Conservation (phyloP, 2,797 vertebrate genomes). For the Tapirus indicus region DNA sequence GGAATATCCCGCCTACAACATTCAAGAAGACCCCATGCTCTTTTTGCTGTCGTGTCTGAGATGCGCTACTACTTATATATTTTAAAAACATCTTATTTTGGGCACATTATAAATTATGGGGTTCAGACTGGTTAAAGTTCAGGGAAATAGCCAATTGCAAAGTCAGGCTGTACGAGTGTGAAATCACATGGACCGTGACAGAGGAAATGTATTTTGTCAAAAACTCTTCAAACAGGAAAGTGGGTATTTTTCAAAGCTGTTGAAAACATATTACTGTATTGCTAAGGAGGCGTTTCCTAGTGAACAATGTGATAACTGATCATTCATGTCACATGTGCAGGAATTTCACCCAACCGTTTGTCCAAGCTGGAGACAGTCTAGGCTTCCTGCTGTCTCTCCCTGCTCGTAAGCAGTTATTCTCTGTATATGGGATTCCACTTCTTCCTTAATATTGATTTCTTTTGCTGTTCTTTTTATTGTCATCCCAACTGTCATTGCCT, state of each 20-base stretch:
- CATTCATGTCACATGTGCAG: neutral
- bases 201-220: neutral
- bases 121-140: neutral
- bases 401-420: neutral
- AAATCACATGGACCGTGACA: neutral
- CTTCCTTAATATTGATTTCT: neutral
- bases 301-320: neutral
- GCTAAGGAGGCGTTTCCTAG: neutral
- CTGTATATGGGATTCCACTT: neutral
- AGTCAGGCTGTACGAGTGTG: neutral
- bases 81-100: constrained; percentile 4
- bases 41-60: neutral
- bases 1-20: neutral
- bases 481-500: neutral
- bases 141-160: neutral
- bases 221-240: constrained; percentile 12
- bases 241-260: neutral
- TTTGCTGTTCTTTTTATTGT: neutral
- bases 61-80: neutral
- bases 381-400: neutral
- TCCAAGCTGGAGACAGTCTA: neutral
- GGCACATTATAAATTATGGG: neutral
- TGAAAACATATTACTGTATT: neutral
- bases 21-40: neutral
- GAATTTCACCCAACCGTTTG: neutral